Percentiles rank a stretch among this genome's conserved stretches.
phyloP scores from a whole-genome alignment of 2,888 invertebrate species.

The Rotaria sp. region DNA sequence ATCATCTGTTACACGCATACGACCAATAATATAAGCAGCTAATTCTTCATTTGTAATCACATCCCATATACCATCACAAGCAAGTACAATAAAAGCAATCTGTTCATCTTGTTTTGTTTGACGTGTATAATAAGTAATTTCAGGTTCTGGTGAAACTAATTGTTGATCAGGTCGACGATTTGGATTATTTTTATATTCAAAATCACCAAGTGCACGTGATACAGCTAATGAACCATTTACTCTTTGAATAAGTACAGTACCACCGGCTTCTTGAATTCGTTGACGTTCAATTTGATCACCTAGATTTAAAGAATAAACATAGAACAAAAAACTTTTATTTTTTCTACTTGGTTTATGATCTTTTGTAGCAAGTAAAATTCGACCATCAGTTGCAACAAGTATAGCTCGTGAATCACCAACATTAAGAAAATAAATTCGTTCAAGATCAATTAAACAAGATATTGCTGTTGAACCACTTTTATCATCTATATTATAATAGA shows the following conservation, averaged over 20 bases:
- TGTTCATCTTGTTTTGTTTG: conserved; percentile 67
- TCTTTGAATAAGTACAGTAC: conserved; percentile 86
- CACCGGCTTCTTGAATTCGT: conserved; percentile 86
- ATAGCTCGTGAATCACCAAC: conserved; percentile 73
- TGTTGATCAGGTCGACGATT: conserved; percentile 79
- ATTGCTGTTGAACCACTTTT: conserved; percentile 96
- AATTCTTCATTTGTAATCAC: conserved; percentile 92
- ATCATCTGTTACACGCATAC: conserved; percentile 78
- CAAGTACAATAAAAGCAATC: conserved; percentile 74
- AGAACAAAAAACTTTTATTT: too few species aligned
- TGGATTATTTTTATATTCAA: conserved; percentile 59
- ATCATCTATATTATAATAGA: conserved; percentile 61
- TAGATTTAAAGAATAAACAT: not conserved
- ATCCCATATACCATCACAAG: conserved; percentile 97
- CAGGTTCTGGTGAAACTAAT: conserved; percentile 93
- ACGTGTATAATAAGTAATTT: conserved; percentile 61
- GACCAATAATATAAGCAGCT: conserved; percentile 82
- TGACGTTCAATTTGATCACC: conserved; percentile 75
- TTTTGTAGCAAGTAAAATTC: conserved; percentile 77
- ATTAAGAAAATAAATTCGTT: conserved; percentile 60
- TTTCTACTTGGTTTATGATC: conserved; percentile 71
- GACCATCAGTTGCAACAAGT: conserved; percentile 69
- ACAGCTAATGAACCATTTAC: conserved; percentile 95
- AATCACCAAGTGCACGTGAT: conserved; percentile 86
- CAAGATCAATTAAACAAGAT: conserved; percentile 86